Percentiles rank a stretch among this genome's conserved stretches.
Conservation (phyloP, 2,888 invertebrate genomes). For the Chloroclysta siterata region DNA sequence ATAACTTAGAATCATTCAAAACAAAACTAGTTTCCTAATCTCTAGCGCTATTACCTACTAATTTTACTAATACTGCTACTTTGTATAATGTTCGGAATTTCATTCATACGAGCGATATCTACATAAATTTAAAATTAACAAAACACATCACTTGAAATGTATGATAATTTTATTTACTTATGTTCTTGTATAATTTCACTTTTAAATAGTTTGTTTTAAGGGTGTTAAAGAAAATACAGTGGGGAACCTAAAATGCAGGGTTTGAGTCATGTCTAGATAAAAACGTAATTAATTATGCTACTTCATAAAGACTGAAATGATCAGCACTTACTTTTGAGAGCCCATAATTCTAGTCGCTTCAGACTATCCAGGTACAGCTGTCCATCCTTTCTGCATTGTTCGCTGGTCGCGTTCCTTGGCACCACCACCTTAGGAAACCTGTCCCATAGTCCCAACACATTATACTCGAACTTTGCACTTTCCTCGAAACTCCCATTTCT, state of each 20-base stretch:
- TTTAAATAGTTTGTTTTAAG: no score
- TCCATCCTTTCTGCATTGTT: constrained; percentile 75
- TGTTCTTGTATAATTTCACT: no score
- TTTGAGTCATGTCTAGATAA: no score
- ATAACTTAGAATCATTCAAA: neutral
- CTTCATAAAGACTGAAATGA: neutral
- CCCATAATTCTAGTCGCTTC: constrained; percentile 78
- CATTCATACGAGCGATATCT: neutral
- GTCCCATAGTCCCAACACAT: constrained; percentile 71
- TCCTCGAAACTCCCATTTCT: constrained; percentile 63
- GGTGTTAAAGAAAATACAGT: no score
- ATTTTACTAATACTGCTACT: no score
- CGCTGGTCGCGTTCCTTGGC: constrained; percentile 75
- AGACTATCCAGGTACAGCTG: constrained; percentile 68
- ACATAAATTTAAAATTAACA: neutral
- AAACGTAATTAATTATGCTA: no score
- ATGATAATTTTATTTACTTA: neutral
- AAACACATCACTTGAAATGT: neutral
- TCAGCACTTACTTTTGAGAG: constrained; percentile 80
- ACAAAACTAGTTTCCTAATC: neutral
- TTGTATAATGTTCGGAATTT: no score
- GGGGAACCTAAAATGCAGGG: no score
- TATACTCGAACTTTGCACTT: constrained; percentile 52
- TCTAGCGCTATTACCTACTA: no score
- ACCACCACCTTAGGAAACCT: constrained; percentile 74